A percentile compares a stretch with the other conserved stretches of the same genome.
Conservation (phyloP, 2,797 vertebrate genomes). For the Danio aesculapii region DNA sequence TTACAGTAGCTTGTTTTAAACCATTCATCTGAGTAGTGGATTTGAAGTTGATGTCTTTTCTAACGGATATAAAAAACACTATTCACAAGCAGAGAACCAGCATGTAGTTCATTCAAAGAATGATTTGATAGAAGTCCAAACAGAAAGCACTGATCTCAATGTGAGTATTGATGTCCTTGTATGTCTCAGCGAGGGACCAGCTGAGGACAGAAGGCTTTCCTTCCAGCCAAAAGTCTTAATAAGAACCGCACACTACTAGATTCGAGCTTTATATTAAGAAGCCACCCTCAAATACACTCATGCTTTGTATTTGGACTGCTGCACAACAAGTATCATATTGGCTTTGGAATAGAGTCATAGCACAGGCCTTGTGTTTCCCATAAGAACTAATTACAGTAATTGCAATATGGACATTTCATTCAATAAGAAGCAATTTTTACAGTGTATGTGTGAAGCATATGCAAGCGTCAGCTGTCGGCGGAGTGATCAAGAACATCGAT, state of each 20-base stretch:
- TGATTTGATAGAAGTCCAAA: constrained; percentile 17
- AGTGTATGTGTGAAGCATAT: constrained; percentile 28
- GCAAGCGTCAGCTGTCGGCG: constrained; percentile 23
- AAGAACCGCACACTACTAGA: background rate
- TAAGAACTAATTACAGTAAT: constrained; percentile 60
- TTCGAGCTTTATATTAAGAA: background rate
- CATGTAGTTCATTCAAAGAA: constrained; percentile 59
- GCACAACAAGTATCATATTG: constrained; percentile 47
- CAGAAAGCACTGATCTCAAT: constrained; percentile 62
- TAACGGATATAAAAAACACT: constrained; percentile 1
- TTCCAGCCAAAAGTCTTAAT: constrained; percentile 8
- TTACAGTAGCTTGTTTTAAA: background rate
- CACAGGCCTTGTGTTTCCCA: constrained; percentile 52
- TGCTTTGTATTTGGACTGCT: constrained; percentile 51
- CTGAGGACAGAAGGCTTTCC: background rate
- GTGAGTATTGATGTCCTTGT: constrained; percentile 50
- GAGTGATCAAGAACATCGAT: constrained; percentile 19
- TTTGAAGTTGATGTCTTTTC: background rate
- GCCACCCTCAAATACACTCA: constrained; percentile 43
- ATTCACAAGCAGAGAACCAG: constrained; percentile 45
- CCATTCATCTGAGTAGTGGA: background rate
- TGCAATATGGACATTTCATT: constrained; percentile 57
- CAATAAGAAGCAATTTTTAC: constrained; percentile 43
- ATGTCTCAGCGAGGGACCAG: constrained; percentile 14
- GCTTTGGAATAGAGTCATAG: constrained; percentile 39